Percentiles rank a stretch among this genome's conserved stretches.
These are phyloP conservation scores for Graphium colonna DNA, from an alignment of 2,888 invertebrate species.

Conservation along the genomic window DNA sequence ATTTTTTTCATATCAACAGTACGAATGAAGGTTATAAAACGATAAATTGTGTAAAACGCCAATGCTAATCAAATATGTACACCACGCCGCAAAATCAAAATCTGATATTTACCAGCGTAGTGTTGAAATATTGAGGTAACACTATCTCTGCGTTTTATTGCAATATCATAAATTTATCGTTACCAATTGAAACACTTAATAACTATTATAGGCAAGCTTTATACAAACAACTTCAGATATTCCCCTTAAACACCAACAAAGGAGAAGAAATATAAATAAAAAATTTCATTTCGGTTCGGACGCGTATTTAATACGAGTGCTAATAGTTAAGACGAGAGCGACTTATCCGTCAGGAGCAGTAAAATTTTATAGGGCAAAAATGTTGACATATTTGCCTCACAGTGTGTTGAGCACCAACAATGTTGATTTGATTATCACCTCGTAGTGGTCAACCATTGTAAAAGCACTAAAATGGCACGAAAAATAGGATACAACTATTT, in stretches of 20 bases:
- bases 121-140: too few relatives aligned
- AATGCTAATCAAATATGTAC: slow-evolving; percentile 48
- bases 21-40: too few relatives aligned
- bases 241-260: slow-evolving; percentile 21
- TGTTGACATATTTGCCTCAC: slow-evolving; percentile 56
- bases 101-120: not conserved
- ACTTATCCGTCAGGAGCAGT: slow-evolving; percentile 54
- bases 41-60: slow-evolving; percentile 45
- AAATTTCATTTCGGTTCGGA: slow-evolving; percentile 10
- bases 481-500: slow-evolving; percentile 40
- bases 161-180: too few relatives aligned
- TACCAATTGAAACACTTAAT: not conserved
- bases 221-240: slow-evolving; percentile 26
- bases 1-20: too few relatives aligned
- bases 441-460: slow-evolving; percentile 39
- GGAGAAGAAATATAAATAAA: slow-evolving; percentile 26
- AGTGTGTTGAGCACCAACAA: slow-evolving; percentile 61
- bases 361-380: slow-evolving; percentile 65
- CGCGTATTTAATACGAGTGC: too few relatives aligned
- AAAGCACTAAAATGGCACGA: slow-evolving; percentile 43
- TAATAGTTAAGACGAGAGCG: slow-evolving; percentile 14
- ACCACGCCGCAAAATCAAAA: slow-evolving; percentile 24
- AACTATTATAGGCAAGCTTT: not conserved
- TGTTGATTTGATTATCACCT: slow-evolving; percentile 53
- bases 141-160: too few relatives aligned